A percentile compares a stretch with the other conserved stretches of the same genome.
Conservation (phyloP, 2,888 invertebrate species). For the Mesorhabditis spiculigera region DNA sequence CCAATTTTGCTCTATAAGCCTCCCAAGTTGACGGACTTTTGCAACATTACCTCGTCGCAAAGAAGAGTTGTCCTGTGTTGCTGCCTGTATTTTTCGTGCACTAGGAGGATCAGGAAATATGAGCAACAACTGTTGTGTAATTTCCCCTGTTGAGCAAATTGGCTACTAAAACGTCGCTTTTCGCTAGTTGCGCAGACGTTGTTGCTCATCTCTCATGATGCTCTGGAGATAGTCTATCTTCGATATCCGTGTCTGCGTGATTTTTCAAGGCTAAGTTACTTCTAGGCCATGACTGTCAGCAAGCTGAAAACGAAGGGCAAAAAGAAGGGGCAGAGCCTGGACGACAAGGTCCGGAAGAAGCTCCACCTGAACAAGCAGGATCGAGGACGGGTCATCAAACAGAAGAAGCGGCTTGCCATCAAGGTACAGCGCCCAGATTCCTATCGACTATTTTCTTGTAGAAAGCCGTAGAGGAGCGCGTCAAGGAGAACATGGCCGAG, state of each 20-base stretch:
- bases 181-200: no score
- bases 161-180: no score
- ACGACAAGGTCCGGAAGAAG: conserved; percentile 27
- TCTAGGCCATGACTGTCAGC: conserved; percentile 18
- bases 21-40: not conserved
- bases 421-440: conserved; percentile 15
- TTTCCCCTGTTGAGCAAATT: no score
- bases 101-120: no score
- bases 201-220: no score
- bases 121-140: no score
- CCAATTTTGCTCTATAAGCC: not conserved
- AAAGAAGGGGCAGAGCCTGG: conserved; percentile 15
- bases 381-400: not conserved
- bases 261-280: no score
- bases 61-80: no score
- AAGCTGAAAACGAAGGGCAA: conserved; percentile 28
- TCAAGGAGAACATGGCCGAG: conserved; percentile 19
- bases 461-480: conserved; percentile 31
- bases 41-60: not conserved
- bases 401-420: not conserved
- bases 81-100: no score
- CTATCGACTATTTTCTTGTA: conserved; percentile 26
- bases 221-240: no score
- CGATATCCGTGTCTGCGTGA: no score
- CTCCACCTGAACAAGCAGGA: conserved; percentile 26